Evolutionary conservation across 30 jellyfish, hydroid and myxozoan genomes (phyloP).

Genomic region (Aurelia sp.): DNA sequence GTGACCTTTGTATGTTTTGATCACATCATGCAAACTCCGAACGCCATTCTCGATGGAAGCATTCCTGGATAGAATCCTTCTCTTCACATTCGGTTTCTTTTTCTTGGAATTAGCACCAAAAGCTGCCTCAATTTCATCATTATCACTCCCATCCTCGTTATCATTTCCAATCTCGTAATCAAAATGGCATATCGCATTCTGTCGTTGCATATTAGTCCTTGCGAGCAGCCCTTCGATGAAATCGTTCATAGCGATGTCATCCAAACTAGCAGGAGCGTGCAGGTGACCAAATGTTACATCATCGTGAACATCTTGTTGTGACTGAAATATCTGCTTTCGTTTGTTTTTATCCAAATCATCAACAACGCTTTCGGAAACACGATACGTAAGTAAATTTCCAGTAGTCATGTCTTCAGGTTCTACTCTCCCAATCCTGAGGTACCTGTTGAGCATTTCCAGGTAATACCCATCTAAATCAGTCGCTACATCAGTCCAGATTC

Average conservation of each 20-base stretch:
- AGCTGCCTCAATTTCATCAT: slow-evolving; percentile 11
- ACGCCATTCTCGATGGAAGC: slow-evolving; percentile 5
- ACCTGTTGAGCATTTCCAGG: slow-evolving; percentile 35
- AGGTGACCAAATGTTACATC: slow-evolving; percentile 50
- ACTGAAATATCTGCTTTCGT: slow-evolving; percentile 29
- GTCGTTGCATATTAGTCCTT: slow-evolving; percentile 45
- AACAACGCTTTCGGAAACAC: slow-evolving; percentile 45
- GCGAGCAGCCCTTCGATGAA: slow-evolving; percentile 36
- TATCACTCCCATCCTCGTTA: slow-evolving; percentile 30
- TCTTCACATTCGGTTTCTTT: background rate
- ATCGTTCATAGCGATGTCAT: slow-evolving; percentile 12
- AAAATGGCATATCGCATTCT: slow-evolving; percentile 18
- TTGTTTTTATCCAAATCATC: slow-evolving; percentile 28
- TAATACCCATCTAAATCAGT: slow-evolving; percentile 63
- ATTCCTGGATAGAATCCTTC: background rate
- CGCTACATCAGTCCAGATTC: slow-evolving; percentile 67
- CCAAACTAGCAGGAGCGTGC: slow-evolving; percentile 17
- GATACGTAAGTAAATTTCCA: slow-evolving; percentile 23
- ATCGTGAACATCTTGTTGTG: slow-evolving; percentile 50
- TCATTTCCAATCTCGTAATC: slow-evolving; percentile 29
- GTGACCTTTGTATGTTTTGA: background rate
- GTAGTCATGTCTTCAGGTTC: slow-evolving; percentile 12
- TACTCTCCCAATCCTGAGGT: slow-evolving; percentile 28
- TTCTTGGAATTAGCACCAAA: slow-evolving; percentile 7
- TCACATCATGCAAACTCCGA: background rate